Percentiles rank a stretch among this genome's conserved stretches.
phyloP scores from a whole-genome alignment of 2,797 vertebrate species.

The Enteromius afrohamiltoni region DNA sequence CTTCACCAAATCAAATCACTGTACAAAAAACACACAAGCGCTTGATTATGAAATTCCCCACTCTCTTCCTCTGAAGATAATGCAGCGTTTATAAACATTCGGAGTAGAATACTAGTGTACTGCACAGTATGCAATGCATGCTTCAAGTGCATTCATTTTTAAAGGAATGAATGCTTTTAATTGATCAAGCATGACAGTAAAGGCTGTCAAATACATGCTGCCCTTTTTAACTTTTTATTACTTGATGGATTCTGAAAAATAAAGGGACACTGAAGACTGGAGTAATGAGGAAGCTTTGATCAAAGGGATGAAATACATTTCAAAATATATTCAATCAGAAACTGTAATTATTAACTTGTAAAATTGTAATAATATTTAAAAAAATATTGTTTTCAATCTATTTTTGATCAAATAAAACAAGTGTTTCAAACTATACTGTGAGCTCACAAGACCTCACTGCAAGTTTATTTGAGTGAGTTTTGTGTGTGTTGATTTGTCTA shows the following conservation, averaged over 20 bases:
- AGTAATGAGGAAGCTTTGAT: background rate
- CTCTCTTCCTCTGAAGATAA: background rate
- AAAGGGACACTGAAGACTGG: background rate
- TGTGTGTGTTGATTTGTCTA: background rate
- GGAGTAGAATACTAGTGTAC: background rate
- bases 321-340: background rate
- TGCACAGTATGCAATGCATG: background rate
- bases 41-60: conserved; percentile 12
- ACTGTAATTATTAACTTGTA: background rate
- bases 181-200: background rate
- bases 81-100: background rate
- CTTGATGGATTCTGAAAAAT: background rate
- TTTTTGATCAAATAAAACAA: background rate
- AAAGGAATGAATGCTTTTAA: background rate
- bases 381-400: background rate
- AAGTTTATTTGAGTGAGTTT: background rate
- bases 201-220: background rate
- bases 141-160: background rate
- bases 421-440: background rate
- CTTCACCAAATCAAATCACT: conserved; percentile 1
- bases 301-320: background rate
- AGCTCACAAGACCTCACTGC: background rate
- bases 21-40: background rate
- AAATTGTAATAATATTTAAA: background rate
- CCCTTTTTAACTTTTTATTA: background rate